Evolutionary conservation across 2,113 vertebrate species (phyloP).

Genomic region (Nothocercus julius): DNA sequence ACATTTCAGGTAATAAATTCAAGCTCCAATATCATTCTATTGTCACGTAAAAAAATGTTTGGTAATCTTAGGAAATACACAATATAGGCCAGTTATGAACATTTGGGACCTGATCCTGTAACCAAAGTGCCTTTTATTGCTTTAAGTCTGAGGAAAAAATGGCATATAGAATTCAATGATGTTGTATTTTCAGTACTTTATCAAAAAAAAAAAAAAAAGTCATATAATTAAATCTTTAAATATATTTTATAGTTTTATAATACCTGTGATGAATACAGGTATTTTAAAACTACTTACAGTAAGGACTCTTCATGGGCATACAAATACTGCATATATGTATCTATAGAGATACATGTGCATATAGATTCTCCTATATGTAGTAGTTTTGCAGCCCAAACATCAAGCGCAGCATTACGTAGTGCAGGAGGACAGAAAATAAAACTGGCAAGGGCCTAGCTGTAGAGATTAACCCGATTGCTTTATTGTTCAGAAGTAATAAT

Average conservation of each 20-base stretch:
- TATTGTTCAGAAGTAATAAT: not conserved
- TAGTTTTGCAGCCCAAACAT: too few relatives aligned
- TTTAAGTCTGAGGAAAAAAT: not conserved
- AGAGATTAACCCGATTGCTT: fast-evolving
- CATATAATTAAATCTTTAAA: not conserved
- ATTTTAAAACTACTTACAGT: not conserved
- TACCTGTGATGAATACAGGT: not conserved
- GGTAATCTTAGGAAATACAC: not conserved
- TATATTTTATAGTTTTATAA: not conserved
- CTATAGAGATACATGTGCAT: fast-evolving
- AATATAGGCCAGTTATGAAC: fast-evolving
- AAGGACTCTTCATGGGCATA: fast-evolving
- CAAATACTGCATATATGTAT: fast-evolving
- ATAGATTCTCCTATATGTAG: fast-evolving
- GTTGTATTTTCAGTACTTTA: not conserved
- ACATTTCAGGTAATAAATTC: not conserved
- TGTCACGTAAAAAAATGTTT: not conserved
- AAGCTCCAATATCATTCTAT: not conserved
- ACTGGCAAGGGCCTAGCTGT: not conserved
- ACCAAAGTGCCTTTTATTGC: not conserved
- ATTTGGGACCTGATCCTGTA: not conserved
- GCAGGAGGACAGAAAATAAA: not conserved
- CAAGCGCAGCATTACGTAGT: fast-evolving
- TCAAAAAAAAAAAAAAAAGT: not conserved
- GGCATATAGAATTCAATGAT: not conserved